These are phyloP conservation scores for Acronicta psi DNA, from an alignment of 2,888 invertebrate species.

Conservation along the genomic window DNA sequence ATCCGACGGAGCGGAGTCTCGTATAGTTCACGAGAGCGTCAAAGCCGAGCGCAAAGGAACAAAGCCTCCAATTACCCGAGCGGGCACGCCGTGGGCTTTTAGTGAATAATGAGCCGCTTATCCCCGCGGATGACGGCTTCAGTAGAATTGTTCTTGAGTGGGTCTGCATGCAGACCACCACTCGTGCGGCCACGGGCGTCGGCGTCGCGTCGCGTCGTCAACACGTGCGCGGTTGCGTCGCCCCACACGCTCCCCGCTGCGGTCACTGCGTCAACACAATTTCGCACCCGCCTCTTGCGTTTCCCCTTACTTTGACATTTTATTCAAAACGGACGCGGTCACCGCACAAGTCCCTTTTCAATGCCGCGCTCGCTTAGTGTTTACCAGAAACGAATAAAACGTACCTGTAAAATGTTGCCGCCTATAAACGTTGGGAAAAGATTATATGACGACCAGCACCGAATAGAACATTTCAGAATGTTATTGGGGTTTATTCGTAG, in stretches of 20 bases:
- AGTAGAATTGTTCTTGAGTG: slow-evolving; percentile 83
- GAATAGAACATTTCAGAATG: slow-evolving; percentile 17
- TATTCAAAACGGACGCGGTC: slow-evolving; percentile 78
- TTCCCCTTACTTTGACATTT: slow-evolving; percentile 84
- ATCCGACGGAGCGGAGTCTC: slow-evolving; percentile 72
- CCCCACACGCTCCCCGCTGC: slow-evolving; percentile 58
- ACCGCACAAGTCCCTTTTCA: slow-evolving; percentile 75
- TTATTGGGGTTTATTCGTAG: slow-evolving; percentile 18
- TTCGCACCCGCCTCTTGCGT: slow-evolving; percentile 70
- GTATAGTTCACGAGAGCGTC: slow-evolving; percentile 78
- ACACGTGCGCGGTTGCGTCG: slow-evolving; percentile 21
- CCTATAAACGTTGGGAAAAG: slow-evolving; percentile 25
- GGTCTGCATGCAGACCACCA: slow-evolving; percentile 75
- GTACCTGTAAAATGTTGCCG: slow-evolving; percentile 34
- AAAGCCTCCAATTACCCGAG: slow-evolving; percentile 87
- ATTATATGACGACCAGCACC: slow-evolving; percentile 17
- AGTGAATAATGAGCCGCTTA: slow-evolving; percentile 88
- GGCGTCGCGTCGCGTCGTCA: slow-evolving; percentile 20
- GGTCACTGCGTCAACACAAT: slow-evolving; percentile 82
- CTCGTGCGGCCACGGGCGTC: slow-evolving; percentile 20
- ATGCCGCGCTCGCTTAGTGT: slow-evolving; percentile 59
- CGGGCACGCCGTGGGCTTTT: slow-evolving; percentile 87
- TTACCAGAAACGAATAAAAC: slow-evolving; percentile 45
- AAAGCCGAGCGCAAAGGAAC: slow-evolving; percentile 85
- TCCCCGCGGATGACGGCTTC: slow-evolving; percentile 82